phyloP scores from a whole-genome alignment of 2,888 invertebrate species.

The Terebella lapidaria region DNA sequence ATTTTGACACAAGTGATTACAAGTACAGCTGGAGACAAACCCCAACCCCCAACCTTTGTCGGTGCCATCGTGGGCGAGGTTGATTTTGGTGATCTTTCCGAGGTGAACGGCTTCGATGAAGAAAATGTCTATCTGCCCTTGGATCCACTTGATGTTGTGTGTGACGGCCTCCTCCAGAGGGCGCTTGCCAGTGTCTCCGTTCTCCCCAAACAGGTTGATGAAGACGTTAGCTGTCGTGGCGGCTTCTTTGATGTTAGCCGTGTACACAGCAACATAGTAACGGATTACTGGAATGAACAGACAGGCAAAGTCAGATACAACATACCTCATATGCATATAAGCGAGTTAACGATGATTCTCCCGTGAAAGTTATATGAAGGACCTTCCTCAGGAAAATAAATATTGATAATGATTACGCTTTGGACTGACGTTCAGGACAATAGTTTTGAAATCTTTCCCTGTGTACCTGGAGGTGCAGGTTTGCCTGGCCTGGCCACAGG shows the following conservation, averaged over 20 bases:
- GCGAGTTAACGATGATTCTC: not conserved
- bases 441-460: no score
- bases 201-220: constrained; percentile 14
- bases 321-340: not conserved
- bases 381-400: no score
- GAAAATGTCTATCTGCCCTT: constrained; percentile 41
- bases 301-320: not conserved
- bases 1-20: no score
- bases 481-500: constrained; percentile 38
- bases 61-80: constrained; percentile 39
- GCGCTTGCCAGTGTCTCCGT: constrained; percentile 13
- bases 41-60: constrained; percentile 20
- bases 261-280: constrained; percentile 12
- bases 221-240: constrained; percentile 11
- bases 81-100: constrained; percentile 32
- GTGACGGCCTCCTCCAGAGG: constrained; percentile 9
- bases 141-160: constrained; percentile 7
- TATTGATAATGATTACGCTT: no score
- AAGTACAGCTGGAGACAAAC: no score
- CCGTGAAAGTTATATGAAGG: not conserved
- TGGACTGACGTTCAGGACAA: no score
- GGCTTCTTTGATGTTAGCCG: constrained; percentile 2
- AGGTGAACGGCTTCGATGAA: constrained; percentile 46
- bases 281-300: constrained; percentile 5
- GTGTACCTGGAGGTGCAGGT: not conserved